phyloP scores from a whole-genome alignment of 2,888 invertebrate species.

The Alviniconcha strummeri region DNA sequence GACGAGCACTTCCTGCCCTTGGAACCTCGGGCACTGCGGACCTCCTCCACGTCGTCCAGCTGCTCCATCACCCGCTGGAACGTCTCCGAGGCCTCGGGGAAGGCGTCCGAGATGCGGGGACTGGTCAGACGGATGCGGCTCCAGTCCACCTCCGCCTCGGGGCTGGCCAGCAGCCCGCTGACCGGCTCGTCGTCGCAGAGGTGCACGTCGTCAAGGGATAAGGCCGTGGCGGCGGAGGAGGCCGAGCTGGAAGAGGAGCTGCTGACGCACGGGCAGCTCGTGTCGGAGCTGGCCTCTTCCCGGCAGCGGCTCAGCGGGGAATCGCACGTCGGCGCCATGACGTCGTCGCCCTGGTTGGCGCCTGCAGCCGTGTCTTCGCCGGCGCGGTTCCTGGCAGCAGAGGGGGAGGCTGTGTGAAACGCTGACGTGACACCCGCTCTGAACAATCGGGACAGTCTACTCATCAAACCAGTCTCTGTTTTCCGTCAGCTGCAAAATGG shows the following conservation, averaged over 20 bases:
- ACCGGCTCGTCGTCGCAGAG: not conserved
- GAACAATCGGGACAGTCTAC: not conserved
- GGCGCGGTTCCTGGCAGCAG: no score
- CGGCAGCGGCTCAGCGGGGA: not conserved
- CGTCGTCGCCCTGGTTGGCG: not conserved
- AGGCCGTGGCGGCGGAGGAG: not conserved
- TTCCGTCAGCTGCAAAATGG: no score
- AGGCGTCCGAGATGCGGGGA: not conserved
- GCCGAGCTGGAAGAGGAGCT: not conserved
- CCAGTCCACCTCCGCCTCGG: not conserved
- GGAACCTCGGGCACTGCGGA: not conserved
- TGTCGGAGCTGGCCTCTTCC: no score
- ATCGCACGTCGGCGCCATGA: not conserved
- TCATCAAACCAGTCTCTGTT: not conserved
- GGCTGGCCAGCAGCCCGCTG: constrained; percentile 25
- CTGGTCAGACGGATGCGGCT: not conserved
- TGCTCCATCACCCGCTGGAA: constrained; percentile 19
- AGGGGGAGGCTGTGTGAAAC: no score
- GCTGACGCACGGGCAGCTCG: not conserved
- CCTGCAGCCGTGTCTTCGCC: no score
- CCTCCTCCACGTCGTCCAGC: constrained; percentile 14
- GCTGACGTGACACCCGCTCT: no score
- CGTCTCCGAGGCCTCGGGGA: constrained; percentile 30
- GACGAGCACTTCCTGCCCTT: not conserved
- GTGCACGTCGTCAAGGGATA: not conserved